Evolutionary conservation across 2,797 vertebrate species (phyloP), one percentile per base, ranked within the genome.

Genomic region (Paedocypris micromegethes): DNA sequence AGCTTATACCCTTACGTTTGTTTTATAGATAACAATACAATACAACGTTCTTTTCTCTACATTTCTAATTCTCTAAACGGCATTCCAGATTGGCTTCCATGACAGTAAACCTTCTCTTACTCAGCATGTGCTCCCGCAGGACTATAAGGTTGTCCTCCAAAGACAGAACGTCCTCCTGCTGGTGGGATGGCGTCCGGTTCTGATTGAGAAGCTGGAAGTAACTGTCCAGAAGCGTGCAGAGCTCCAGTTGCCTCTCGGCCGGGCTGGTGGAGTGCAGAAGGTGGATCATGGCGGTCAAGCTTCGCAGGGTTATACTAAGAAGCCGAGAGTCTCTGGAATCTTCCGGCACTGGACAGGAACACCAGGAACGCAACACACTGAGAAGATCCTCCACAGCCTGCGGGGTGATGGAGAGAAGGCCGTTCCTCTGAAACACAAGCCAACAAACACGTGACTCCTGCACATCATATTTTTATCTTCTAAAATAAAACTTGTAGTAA

Each of bases 161-260:
- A 54, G 74, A 81, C 5, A 53, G 80, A 3, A 70, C 66, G 2
- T 88, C 88, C 0, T 81, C 82, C 77, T 83, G 66, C 0, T 86
- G 80, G 0, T 66, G 80, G 0, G 76, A 78, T 0, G 83, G 83
- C 0, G 83, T 87, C 4, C 90, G 88, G 82, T 93, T 92, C 1
- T 91, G 89, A 72, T 98, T 98, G 50, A 98, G 92, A 62, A 97
- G 86, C 72, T 88, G 89, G 81, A 98, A 98, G 84, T 91, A 98
- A 60, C 88, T 87, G 3, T 94, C 93, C 48, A 98, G 88, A 59
- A 98, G 87, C 0, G 81, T 72, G 5, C 86, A 86, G 82, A 98
- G 90, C 47, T 94, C 91, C 47, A 93, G 85, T 38, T 90, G 89
- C 3, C 95, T 85, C 48, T 91, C 85, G 0, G 82, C 81, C 0